Percentiles rank a stretch among this genome's conserved stretches.
Conservation (phyloP, 2,113 vertebrate genomes). For the Pseudopipra pipra region DNA sequence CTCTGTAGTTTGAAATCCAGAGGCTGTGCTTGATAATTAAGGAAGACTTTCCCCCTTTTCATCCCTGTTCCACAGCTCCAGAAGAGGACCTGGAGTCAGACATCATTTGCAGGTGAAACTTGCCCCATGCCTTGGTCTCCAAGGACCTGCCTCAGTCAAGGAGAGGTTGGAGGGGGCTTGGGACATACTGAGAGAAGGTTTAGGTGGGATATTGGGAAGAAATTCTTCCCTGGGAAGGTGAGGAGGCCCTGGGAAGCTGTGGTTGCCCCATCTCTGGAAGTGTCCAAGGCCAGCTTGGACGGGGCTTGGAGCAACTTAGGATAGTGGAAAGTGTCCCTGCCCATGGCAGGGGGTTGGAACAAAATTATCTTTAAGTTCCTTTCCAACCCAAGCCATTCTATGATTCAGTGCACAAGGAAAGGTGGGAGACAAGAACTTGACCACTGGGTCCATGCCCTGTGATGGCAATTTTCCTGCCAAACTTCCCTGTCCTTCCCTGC, state of each 20-base stretch:
- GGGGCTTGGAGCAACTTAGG: not conserved
- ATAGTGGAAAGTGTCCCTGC: not conserved
- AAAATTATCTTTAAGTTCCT: too few species aligned
- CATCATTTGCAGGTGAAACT: not conserved
- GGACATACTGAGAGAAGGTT: too few species aligned
- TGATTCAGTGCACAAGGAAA: not conserved
- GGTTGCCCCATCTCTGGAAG: too few species aligned
- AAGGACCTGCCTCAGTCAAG: not conserved
- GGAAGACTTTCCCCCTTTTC: not conserved
- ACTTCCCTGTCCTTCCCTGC: not conserved
- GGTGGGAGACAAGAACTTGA: not conserved
- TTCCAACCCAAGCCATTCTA: not conserved
- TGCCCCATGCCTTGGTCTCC: accelerated
- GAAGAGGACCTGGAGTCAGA: not conserved
- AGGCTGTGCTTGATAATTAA: not conserved
- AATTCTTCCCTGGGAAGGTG: too few species aligned
- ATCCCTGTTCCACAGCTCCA: not conserved
- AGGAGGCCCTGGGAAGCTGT: too few species aligned
- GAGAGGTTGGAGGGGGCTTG: not conserved
- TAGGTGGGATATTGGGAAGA: too few species aligned
- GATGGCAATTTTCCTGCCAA: not conserved
- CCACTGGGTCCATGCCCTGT: too few species aligned
- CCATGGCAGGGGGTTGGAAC: accelerated
- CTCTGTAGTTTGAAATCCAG: not conserved
- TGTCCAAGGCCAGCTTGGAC: not conserved